phyloP scores from a whole-genome alignment of 2,113 vertebrate species.

The Coptodon rendalli region DNA sequence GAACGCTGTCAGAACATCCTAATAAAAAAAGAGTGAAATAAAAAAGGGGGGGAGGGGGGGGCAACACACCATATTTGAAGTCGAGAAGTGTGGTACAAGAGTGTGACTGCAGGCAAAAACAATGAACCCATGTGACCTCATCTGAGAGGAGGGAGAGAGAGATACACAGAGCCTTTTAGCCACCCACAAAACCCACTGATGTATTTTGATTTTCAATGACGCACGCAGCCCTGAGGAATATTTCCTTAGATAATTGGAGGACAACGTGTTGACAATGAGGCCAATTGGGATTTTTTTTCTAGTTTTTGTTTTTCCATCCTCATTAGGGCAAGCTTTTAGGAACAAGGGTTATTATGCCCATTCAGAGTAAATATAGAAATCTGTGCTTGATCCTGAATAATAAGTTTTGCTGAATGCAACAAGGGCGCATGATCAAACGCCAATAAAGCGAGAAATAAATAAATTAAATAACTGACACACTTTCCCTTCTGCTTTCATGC shows the following conservation, averaged over 20 bases:
- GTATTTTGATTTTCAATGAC: constrained; percentile 19
- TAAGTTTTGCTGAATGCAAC: not conserved
- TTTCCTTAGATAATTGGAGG: constrained; percentile 14
- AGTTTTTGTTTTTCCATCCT: not conserved
- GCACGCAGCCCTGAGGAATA: constrained; percentile 17
- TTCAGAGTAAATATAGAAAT: not conserved
- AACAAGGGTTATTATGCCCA: not conserved
- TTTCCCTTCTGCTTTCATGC: not conserved
- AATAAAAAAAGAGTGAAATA: not conserved
- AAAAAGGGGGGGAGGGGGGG: not conserved
- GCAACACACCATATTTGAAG: not conserved
- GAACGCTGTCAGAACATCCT: constrained; percentile 4
- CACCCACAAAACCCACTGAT: constrained; percentile 15
- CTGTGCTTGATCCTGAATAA: not conserved
- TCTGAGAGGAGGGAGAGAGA: not conserved
- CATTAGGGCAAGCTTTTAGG: constrained; percentile 8
- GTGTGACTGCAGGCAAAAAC: constrained; percentile 13
- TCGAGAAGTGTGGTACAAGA: not conserved
- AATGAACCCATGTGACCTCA: constrained; percentile 26
- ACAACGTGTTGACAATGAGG: constrained; percentile 31
- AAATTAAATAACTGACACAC: not conserved
- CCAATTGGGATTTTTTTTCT: not conserved
- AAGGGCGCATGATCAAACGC: not conserved
- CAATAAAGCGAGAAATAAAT: not conserved
- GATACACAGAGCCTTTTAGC: not conserved